These are phyloP conservation scores for Equus quagga DNA, from an alignment of 2,113 vertebrate genomes.

Conservation along the genomic window DNA sequence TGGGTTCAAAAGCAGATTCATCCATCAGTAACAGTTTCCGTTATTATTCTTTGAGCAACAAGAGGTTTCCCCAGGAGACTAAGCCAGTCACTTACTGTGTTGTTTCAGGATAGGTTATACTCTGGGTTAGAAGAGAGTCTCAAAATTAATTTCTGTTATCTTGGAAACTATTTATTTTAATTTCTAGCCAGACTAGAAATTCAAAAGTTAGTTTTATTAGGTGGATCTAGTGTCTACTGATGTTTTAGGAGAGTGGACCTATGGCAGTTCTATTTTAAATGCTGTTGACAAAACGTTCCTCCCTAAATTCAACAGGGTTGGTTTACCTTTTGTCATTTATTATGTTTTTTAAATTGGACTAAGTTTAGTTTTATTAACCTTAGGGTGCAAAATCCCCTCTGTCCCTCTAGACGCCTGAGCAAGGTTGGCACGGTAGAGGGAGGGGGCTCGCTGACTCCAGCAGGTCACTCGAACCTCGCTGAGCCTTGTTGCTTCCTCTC, in stretches of 20 bases:
- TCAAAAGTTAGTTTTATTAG: constrained; percentile 36
- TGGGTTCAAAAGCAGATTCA: constrained; percentile 6
- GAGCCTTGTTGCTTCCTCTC: constrained; percentile 24
- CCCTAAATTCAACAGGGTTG: neutral
- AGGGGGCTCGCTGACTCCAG: neutral
- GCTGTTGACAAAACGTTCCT: neutral
- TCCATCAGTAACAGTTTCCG: neutral
- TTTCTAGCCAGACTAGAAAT: constrained; percentile 51
- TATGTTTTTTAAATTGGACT: constrained; percentile 12
- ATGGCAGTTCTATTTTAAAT: constrained; percentile 32
- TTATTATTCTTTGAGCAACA: constrained; percentile 28
- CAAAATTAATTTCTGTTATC: constrained; percentile 52
- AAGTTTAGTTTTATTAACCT: neutral
- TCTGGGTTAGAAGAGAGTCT: neutral
- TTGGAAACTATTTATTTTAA: neutral
- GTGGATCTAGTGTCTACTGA: neutral
- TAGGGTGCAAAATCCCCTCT: neutral
- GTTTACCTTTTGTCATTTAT: constrained; percentile 25
- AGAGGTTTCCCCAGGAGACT: neutral
- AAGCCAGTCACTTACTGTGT: neutral
- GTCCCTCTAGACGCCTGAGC: neutral
- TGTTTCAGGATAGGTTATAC: neutral
- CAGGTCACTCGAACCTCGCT: neutral
- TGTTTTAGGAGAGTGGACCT: neutral
- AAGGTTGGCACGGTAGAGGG: neutral